Evolutionary conservation across 1,140 invertebrate genomes (phyloP), one percentile per base, ranked within the genome.

Genomic region (Archegozetes longisetosus): DNA sequence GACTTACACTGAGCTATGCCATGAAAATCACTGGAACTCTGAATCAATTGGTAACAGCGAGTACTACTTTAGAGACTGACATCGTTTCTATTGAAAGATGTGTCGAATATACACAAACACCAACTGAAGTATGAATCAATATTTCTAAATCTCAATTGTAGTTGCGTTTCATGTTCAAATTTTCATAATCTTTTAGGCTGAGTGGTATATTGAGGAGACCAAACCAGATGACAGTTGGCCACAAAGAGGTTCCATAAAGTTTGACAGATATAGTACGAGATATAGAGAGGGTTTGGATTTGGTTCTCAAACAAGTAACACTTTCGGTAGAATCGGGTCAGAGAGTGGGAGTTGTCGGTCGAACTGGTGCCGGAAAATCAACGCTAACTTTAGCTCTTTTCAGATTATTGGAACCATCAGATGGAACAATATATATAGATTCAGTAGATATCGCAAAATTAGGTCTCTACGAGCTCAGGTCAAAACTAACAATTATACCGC

Each of bases 1-100:
- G 90, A 46, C 75, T 94, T 25, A 91, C 88, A 0, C 78, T 94
- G 65, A 89, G 84, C 66, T 93, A 92, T 71, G 84, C 89, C 26
- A 72, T 93, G 53, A 85, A 86, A 77, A 84, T 86, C 63, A 68
- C 80, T 24, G 70, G 73, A 62, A 76, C 73, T 17, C 66, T 82
- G 40, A 80, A 78, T 67, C 78, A 75, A 76, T 67, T 80, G 61
- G 78, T 82, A 12, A 68, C 78, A 56, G 77, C 78, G 71, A 77
- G 76, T 2, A 74, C 75, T 63, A 80, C 82, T 55, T 66, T 82
- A 55, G 80, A 82, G 67, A 78, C 78, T 1, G 80, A 81, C 68
- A 78, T 82, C 62, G 80, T 82, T 22, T 72, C 79, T 48, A 78
- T 82, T 22, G 80, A 82, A 66, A 69, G 80, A 66, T 73, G 82